These are phyloP conservation scores for Rattus norvegicus DNA, from an alignment of 2,113 vertebrate genomes.

Conservation along the genomic window GRCr8 NC_086025.1:38953501-38954000, in stretches of 20 bases:
- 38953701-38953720: too few relatives aligned
- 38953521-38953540: slow-evolving; percentile 85
- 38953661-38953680: too few relatives aligned
- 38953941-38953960: slow-evolving; percentile 94
- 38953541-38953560: slow-evolving; percentile 89
- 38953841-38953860: slow-evolving; percentile 84
- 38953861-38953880: slow-evolving; percentile 78
- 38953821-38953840: slow-evolving; percentile 83
- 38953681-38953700: too few relatives aligned
- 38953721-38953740: slow-evolving; percentile 86
- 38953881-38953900: slow-evolving; percentile 69
- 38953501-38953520: slow-evolving; percentile 88
- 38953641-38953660: too few relatives aligned
- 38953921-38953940: slow-evolving; percentile 83
- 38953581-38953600: too few relatives aligned
- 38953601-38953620: too few relatives aligned
- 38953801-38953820: slow-evolving; percentile 97
- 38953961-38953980: slow-evolving; percentile 94
- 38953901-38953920: slow-evolving; percentile 80
- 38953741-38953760: slow-evolving; percentile 94
- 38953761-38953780: slow-evolving; percentile 97
- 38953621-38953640: too few relatives aligned
- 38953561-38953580: slow-evolving; percentile 70
- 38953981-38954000: slow-evolving; percentile 94
- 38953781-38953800: slow-evolving; percentile 98